Conservation (phyloP, 2,797 vertebrate species). For the Cheirogaleus major region DNA sequence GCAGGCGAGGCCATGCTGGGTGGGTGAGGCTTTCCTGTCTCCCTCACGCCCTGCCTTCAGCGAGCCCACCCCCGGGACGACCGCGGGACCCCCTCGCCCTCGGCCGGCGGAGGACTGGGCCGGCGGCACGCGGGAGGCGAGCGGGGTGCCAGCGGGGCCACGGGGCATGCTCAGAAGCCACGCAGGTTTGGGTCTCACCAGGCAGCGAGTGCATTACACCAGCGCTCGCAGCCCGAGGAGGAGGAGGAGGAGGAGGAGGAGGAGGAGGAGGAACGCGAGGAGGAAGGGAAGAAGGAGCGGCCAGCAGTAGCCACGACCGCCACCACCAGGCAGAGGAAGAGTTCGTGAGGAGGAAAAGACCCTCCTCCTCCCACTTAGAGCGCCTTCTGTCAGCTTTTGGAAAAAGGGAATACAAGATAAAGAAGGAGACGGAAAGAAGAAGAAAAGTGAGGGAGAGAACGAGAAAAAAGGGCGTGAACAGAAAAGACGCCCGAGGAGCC, state of each 20-base stretch:
- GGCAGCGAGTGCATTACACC: background rate
- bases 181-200: conserved; percentile 10
- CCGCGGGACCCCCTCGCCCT: background rate
- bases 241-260: background rate
- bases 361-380: conserved; percentile 28
- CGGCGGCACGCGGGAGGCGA: background rate
- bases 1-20: background rate
- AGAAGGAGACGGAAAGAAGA: background rate
- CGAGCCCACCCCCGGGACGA: background rate
- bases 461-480: background rate
- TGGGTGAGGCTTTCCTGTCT: background rate
- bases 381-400: background rate
- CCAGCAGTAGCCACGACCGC: conserved; percentile 57
- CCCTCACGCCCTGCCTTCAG: rapidly evolving
- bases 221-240: background rate
- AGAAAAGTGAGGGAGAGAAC: background rate
- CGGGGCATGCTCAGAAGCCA: conserved; percentile 74
- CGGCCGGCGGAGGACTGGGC: background rate
- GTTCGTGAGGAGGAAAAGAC: conserved; percentile 26
- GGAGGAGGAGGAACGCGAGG: background rate
- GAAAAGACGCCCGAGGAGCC: background rate
- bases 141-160: background rate
- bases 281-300: background rate
- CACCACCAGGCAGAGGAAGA: conserved; percentile 66
- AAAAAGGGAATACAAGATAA: background rate